Base-by-base conservation (phyloP, 2,113 vertebrate genomes). In the Cairina moschata region DNA sequence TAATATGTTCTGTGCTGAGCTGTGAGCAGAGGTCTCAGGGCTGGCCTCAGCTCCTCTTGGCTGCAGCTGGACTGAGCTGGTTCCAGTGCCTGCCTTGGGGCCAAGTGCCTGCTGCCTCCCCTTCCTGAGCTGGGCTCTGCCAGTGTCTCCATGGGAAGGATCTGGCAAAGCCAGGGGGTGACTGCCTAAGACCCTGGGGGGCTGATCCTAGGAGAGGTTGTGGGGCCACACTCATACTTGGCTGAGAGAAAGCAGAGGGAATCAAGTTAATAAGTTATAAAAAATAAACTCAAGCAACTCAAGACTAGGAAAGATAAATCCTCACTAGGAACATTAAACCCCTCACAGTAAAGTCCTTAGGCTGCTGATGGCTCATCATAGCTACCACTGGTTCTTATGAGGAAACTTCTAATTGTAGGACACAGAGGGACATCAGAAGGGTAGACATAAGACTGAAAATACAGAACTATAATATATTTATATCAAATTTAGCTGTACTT, bases 1-100 rank as follows among this genome's bases (percentile, higher is more conserved):
- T 14, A 16, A 44, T 34, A 67, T 28, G 8, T 15, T 36, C 7
- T 65, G 4, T 8, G 9, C 20, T 63, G 62, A 17, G 34, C 13
- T 67, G 34, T 12, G 14, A 83, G 31, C 7, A 2, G 28, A 60
- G 22, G 36, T 17, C 34, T 83, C 22, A 8, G 17, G 22, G 6
- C 10, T 10, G 23, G 18, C 8, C 31, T 14, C 0, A 22, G 2
- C 9, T 85, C 13, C 11, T n/a, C 4, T 31, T 34, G 17, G 7
- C 28, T 4, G 5, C 9, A 52, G 34, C 23, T 28, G 20, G 20
- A 17, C 28, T 72, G 20, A 31, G 20, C 9, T 82, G 58, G 2
- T n/a, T 84, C 36, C 36, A 55, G 62, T 3, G 13, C 17, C 22
- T n/a, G n/a, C 9, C 22, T 17, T 0, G 1, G 3, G 6, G 6